Conservation (phyloP, 2,888 invertebrate genomes). For the Rhagophthalmus giganteus region DNA sequence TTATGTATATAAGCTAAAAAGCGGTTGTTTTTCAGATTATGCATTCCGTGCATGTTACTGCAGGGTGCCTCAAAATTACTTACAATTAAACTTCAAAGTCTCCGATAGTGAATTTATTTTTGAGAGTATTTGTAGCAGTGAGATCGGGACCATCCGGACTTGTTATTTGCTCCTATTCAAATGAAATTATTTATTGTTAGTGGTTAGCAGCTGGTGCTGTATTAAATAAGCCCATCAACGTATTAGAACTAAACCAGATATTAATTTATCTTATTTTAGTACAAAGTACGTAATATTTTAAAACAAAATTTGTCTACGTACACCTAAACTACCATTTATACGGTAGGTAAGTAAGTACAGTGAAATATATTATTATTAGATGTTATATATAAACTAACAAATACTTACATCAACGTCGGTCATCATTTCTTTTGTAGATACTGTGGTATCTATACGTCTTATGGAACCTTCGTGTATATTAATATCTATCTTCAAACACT, state of each 20-base stretch:
- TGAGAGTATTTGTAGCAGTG: conserved; percentile 55
- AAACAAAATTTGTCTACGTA: too few relatives aligned
- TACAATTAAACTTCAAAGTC: conserved; percentile 72
- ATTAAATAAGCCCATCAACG: conserved; percentile 5
- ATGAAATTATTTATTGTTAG: conserved; percentile 34
- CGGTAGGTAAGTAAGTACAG: too few relatives aligned
- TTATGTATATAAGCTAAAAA: too few relatives aligned
- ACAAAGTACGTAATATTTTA: too few relatives aligned
- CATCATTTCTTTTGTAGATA: conserved; percentile 94
- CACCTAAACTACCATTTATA: too few relatives aligned
- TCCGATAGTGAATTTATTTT: conserved; percentile 71
- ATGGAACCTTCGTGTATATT: conserved; percentile 92
- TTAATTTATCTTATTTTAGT: too few relatives aligned
- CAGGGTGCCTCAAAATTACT: conserved; percentile 5
- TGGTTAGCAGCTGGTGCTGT: conserved; percentile 11
- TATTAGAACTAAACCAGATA: too few relatives aligned
- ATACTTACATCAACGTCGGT: conserved; percentile 86
- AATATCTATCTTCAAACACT: conserved; percentile 83
- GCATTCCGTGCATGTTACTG: conserved; percentile 1
- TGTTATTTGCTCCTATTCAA: conserved; percentile 53
- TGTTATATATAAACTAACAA: not conserved
- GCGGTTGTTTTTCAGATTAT: not conserved
- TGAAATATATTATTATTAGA: too few relatives aligned
- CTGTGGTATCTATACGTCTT: conserved; percentile 88
- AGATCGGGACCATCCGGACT: conserved; percentile 55